phyloP scores from a whole-genome alignment of 2,797 vertebrate species.

The Syngnathus acus region DNA sequence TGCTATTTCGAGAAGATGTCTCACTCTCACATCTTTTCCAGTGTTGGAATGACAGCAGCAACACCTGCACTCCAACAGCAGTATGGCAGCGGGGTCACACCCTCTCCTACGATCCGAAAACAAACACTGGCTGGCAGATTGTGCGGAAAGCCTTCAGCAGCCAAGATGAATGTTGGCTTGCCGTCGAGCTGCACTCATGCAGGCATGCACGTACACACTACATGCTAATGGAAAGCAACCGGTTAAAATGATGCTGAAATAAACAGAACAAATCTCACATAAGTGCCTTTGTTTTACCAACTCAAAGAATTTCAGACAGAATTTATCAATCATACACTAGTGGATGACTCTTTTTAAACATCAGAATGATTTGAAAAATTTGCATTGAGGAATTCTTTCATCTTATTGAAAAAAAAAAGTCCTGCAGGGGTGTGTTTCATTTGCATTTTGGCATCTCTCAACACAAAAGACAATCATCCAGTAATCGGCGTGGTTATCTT shows the following conservation, averaged over 20 bases:
- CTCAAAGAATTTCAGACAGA: background rate
- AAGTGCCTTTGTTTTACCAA: background rate
- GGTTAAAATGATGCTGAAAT: background rate
- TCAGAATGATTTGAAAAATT: background rate
- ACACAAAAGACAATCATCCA: conserved; percentile 50
- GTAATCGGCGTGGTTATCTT: conserved; percentile 32
- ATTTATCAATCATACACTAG: background rate
- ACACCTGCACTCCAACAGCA: conserved; percentile 5
- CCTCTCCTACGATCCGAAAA: conserved; percentile 2
- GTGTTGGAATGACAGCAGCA: conserved; percentile 1
- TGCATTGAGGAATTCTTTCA: too few relatives aligned
- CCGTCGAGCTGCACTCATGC: background rate
- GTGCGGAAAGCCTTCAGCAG: background rate
- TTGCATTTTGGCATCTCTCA: conserved; percentile 45
- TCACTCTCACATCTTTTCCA: background rate
- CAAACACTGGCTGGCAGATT: conserved; percentile 5
- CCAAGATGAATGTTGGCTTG: background rate
- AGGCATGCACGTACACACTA: background rate
- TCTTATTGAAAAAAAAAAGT: background rate
- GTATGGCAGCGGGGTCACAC: background rate
- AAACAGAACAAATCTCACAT: background rate
- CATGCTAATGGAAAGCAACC: background rate
- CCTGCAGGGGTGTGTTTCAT: conserved; percentile 49
- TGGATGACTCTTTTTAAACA: background rate
- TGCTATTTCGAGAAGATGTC: background rate